Conservation (phyloP, 2,888 invertebrate species). For the Phengaris arion region DNA sequence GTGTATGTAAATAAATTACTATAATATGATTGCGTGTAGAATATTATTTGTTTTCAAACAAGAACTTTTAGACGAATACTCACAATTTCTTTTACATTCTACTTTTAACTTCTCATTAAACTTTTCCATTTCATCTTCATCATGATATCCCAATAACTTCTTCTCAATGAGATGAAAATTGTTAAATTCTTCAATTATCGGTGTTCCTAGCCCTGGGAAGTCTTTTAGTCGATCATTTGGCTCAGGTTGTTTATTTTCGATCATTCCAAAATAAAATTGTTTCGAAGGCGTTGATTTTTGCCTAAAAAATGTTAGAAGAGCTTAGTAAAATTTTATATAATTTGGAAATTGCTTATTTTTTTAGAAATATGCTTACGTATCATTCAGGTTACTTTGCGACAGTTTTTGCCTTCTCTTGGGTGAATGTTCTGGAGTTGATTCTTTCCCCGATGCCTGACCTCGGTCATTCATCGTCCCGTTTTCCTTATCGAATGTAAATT, state of each 20-base stretch:
- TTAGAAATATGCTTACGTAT: conserved; percentile 7
- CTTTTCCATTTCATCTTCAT: conserved; percentile 69
- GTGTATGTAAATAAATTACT: no score
- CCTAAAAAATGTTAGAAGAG: conserved; percentile 41
- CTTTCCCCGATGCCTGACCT: conserved; percentile 82
- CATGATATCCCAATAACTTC: conserved; percentile 66
- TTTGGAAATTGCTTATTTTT: not conserved
- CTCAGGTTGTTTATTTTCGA: conserved; percentile 69
- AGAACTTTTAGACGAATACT: conserved; percentile 39
- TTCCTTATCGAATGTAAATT: conserved; percentile 59
- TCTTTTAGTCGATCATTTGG: conserved; percentile 62
- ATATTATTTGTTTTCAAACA: no score
- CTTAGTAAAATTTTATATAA: not conserved
- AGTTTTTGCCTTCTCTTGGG: conserved; percentile 40
- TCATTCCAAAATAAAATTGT: conserved; percentile 90
- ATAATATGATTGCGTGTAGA: no score
- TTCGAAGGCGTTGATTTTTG: conserved; percentile 63
- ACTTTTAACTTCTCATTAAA: conserved; percentile 65
- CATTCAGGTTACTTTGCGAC: conserved; percentile 10
- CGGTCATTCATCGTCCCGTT: conserved; percentile 65
- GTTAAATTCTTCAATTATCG: conserved; percentile 69
- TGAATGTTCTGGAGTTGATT: conserved; percentile 81
- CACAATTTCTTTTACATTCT: conserved; percentile 65
- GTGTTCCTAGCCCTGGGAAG: conserved; percentile 70
- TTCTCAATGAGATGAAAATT: conserved; percentile 72